These are phyloP conservation scores for Microtus montanus DNA, from an alignment of 2,113 vertebrate species.

Conservation along the genomic window DNA sequence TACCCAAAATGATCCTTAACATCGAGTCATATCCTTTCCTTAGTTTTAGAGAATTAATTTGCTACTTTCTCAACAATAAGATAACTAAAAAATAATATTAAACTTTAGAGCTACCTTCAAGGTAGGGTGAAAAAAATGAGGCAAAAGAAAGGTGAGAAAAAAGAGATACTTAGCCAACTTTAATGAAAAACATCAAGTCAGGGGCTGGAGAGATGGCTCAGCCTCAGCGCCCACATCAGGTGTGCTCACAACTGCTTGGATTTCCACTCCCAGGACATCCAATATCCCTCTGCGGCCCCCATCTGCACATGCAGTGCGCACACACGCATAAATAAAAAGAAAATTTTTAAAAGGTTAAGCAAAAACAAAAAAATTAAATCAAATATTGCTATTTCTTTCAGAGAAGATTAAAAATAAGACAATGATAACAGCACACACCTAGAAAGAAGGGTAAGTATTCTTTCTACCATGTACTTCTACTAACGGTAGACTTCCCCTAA, in stretches of 20 bases:
- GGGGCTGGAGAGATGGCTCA: neutral
- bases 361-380: neutral
- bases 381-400: neutral
- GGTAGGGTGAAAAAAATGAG: neutral
- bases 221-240: neutral
- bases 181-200: neutral
- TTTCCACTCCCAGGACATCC: neutral
- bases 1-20: neutral
- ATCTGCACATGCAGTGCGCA: neutral
- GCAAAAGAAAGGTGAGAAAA: neutral
- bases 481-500: neutral
- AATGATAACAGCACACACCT: neutral
- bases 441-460: slow-evolving; percentile 8
- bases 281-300: neutral
- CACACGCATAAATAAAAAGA: neutral
- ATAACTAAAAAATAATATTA: slow-evolving; percentile 14
- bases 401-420: neutral
- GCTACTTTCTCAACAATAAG: slow-evolving; percentile 19
- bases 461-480: neutral
- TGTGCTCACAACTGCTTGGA: neutral
- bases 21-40: neutral
- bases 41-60: neutral
- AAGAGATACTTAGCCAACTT: neutral
- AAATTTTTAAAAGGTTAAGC: neutral
- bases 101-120: neutral